Evolutionary conservation across 2,888 invertebrate species (phyloP).

Genomic region (Thereva nobilitata): DNA sequence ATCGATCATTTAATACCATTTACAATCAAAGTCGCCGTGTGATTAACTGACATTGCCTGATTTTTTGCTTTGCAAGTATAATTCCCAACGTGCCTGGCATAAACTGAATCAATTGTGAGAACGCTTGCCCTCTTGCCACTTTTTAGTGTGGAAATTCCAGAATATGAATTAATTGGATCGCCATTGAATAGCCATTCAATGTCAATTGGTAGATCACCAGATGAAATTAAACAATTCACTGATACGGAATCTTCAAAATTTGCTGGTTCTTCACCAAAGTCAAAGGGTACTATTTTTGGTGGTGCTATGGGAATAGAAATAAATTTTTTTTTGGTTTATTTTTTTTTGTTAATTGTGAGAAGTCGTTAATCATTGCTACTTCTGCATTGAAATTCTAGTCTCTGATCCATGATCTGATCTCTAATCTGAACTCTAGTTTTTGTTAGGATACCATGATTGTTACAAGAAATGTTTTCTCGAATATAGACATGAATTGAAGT

Average conservation of each 20-base stretch:
- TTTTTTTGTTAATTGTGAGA: too few relatives aligned
- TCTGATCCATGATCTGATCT: too few relatives aligned
- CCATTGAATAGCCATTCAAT: conserved; percentile 67
- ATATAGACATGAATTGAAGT: too few relatives aligned
- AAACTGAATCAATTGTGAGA: conserved; percentile 63
- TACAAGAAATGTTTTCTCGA: too few relatives aligned
- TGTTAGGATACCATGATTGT: too few relatives aligned
- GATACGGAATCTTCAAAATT: conserved; percentile 65
- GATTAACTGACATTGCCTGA: conserved; percentile 64
- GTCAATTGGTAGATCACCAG: conserved; percentile 74
- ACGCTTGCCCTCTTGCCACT: conserved; percentile 63
- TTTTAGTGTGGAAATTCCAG: conserved; percentile 43
- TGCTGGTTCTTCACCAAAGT: conserved; percentile 68
- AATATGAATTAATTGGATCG: conserved; percentile 41
- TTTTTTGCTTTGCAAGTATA: conserved; percentile 68
- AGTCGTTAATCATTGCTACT: too few relatives aligned
- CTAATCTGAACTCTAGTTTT: too few relatives aligned
- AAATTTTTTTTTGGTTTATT: too few relatives aligned
- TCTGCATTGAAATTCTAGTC: too few relatives aligned
- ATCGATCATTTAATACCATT: conserved; percentile 59
- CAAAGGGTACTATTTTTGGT: conserved; percentile 73
- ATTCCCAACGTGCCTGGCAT: conserved; percentile 65
- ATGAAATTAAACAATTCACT: conserved; percentile 67
- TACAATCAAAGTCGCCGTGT: conserved; percentile 65
- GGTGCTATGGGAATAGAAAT: conserved; percentile 61